Conservation (phyloP, 2,797 vertebrate species). For the Dryobates pubescens region DNA sequence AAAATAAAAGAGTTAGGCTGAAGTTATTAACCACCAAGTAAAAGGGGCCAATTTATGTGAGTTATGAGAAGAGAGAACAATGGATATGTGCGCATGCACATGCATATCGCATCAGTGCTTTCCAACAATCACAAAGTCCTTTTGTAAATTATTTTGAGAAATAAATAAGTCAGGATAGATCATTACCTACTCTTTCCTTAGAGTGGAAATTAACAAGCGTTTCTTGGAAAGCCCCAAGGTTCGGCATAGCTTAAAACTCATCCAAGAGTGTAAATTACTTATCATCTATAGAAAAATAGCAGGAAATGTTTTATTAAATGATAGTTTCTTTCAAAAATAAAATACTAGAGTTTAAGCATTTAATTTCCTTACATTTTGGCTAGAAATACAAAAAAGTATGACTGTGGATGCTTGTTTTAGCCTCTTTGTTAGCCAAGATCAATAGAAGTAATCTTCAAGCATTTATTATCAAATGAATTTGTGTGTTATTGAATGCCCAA, state of each 20-base stretch:
- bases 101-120: constrained; percentile 47
- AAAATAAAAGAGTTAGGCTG: background rate
- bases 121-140: constrained; percentile 62
- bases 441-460: background rate
- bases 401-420: background rate
- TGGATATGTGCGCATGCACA: constrained; percentile 24
- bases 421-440: background rate
- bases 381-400: background rate
- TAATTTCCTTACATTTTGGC: background rate
- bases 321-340: background rate
- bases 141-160: constrained; percentile 58
- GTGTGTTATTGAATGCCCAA: background rate
- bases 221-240: constrained; percentile 60
- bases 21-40: constrained; percentile 21
- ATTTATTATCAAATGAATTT: background rate
- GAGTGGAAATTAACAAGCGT: constrained; percentile 42
- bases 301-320: constrained; percentile 38
- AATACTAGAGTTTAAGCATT: background rate
- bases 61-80: constrained; percentile 46
- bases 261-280: constrained; percentile 56
- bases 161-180: constrained; percentile 59
- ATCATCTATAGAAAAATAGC: constrained; percentile 46
- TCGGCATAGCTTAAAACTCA: constrained; percentile 57
- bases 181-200: constrained; percentile 64
- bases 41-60: constrained; percentile 47